These are phyloP conservation scores for Dendrocopos noguchii DNA, from an alignment of 2,113 vertebrate genomes.

Conservation along the genomic window DNA sequence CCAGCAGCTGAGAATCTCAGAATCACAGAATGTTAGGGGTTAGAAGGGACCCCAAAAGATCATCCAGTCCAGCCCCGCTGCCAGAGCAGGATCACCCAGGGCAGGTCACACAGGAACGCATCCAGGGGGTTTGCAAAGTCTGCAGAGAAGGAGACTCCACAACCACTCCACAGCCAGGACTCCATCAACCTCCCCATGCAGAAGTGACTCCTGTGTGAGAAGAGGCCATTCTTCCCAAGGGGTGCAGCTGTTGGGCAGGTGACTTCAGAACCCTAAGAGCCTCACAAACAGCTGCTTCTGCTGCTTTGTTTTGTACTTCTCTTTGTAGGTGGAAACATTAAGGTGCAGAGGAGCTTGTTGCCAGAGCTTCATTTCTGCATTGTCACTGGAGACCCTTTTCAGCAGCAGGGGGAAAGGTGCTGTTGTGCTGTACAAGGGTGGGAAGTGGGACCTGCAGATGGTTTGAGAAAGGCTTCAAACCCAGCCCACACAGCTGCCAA, in stretches of 20 bases:
- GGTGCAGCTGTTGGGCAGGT: not conserved
- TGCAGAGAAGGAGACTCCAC: no score
- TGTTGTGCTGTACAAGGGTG: not conserved
- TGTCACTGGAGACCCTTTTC: rapidly evolving
- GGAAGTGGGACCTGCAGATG: not conserved
- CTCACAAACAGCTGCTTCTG: not conserved
- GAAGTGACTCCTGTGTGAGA: not conserved
- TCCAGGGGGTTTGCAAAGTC: no score
- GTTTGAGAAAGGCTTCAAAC: not conserved
- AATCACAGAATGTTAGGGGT: no score
- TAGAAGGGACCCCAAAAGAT: no score
- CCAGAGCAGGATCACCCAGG: no score
- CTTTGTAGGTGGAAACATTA: not conserved
- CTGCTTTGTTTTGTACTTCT: not conserved
- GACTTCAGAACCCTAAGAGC: not conserved
- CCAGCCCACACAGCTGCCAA: not conserved
- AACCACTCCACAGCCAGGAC: no score
- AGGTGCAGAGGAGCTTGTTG: not conserved
- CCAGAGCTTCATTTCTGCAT: not conserved
- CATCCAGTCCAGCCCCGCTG: no score
- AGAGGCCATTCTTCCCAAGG: not conserved
- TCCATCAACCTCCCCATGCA: no score
- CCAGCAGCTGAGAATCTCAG: not conserved
- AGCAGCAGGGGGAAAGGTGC: rapidly evolving
- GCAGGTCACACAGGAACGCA: no score